Conservation (phyloP, 1,140 invertebrate species). For the Phthorimaea operculella region DNA sequence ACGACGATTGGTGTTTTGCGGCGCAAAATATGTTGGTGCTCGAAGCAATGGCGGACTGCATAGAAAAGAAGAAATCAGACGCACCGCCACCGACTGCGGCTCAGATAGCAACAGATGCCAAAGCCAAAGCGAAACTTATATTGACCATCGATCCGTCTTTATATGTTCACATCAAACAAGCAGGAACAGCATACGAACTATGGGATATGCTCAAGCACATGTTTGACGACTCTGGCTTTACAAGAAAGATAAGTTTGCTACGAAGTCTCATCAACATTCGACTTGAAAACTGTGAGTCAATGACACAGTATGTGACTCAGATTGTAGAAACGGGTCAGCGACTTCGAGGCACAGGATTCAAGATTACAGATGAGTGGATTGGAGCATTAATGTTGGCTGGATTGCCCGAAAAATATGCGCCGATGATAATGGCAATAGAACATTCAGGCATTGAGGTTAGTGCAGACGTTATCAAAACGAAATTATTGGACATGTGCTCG, state of each 20-base stretch:
- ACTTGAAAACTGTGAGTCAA: slow-evolving; percentile 24
- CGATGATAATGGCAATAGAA: slow-evolving; percentile 50
- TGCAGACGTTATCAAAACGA: slow-evolving; percentile 27
- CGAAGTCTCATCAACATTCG: slow-evolving; percentile 25
- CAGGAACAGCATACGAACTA: slow-evolving; percentile 18
- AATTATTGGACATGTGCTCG: slow-evolving; percentile 25
- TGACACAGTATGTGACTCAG: slow-evolving; percentile 23
- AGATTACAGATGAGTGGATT: slow-evolving; percentile 37
- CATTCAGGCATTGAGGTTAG: slow-evolving; percentile 24
- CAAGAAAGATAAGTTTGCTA: slow-evolving; percentile 27
- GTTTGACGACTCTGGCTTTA: slow-evolving; percentile 26
- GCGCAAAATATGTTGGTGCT: slow-evolving; percentile 9
- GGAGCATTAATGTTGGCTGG: slow-evolving; percentile 38
- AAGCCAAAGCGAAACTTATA: slow-evolving; percentile 5
- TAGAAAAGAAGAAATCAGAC: neutral
- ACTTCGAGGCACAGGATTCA: slow-evolving; percentile 26
- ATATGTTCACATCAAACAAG: slow-evolving; percentile 27
- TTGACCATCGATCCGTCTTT: slow-evolving; percentile 4
- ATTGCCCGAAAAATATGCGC: slow-evolving; percentile 32
- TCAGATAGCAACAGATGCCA: neutral
- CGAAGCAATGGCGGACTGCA: slow-evolving; percentile 7
- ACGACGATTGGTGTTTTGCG: slow-evolving; percentile 12
- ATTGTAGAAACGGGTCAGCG: slow-evolving; percentile 16
- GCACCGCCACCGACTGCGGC: neutral
- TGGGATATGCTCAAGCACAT: slow-evolving; percentile 31